These are phyloP conservation scores for Cepaea hortensis DNA, from an alignment of 2,888 invertebrate genomes.

Conservation along the genomic window DNA sequence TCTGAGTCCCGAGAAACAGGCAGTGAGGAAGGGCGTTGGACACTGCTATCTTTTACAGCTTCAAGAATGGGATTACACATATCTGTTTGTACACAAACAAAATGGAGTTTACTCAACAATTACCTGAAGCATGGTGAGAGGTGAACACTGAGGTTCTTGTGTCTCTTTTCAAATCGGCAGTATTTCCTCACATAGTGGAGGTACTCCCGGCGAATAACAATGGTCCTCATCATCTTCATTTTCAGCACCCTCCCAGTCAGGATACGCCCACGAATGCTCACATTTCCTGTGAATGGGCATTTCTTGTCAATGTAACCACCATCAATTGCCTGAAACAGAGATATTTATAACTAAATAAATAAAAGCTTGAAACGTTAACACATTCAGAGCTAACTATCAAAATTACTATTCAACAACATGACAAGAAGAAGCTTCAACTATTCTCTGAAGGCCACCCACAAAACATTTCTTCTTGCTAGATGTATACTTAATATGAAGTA, in stretches of 20 bases:
- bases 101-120: not conserved
- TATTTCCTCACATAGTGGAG: conserved; percentile 98
- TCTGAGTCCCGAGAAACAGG: too few species aligned
- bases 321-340: conserved; percentile 87
- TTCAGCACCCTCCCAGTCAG: conserved; percentile 96
- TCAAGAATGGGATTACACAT: too few species aligned
- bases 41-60: too few species aligned
- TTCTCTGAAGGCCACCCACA: too few species aligned
- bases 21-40: too few species aligned
- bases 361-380: not conserved
- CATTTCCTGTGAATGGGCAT: conserved; percentile 96
- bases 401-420: too few species aligned
- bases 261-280: conserved; percentile 97
- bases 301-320: conserved; percentile 99
- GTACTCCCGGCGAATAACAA: conserved; percentile 97
- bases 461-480: too few species aligned
- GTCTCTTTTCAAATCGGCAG: conserved; percentile 98
- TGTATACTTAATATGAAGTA: too few species aligned
- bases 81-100: too few species aligned
- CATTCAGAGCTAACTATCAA: too few species aligned
- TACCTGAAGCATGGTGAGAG: conserved; percentile 98
- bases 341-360: not conserved
- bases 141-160: conserved; percentile 99
- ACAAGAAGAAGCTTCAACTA: too few species aligned
- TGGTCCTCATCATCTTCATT: conserved; percentile 99